These are phyloP conservation scores for Daubentonia madagascariensis DNA, from an alignment of 2,113 vertebrate genomes.

Conservation along the genomic window DNA sequence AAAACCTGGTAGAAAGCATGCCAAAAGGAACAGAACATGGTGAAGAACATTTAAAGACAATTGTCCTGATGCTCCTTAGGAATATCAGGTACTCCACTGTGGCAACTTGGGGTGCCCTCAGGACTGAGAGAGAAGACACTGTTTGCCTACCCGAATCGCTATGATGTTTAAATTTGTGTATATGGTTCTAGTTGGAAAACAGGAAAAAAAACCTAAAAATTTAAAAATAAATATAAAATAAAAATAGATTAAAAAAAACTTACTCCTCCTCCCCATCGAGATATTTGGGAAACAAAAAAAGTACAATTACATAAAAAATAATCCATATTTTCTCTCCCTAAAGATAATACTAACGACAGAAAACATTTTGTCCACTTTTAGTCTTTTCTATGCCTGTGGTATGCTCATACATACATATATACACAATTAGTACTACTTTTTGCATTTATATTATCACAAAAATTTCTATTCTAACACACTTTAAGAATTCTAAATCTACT, in stretches of 20 bases:
- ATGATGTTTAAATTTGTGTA: not conserved
- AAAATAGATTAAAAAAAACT: not conserved
- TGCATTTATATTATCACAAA: not conserved
- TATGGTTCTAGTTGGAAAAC: not conserved
- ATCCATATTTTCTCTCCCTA: not conserved
- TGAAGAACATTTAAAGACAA: not conserved
- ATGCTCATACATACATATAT: not conserved
- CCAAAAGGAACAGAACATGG: not conserved
- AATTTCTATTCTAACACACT: not conserved
- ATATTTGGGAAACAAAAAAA: constrained; percentile 27
- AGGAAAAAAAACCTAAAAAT: not conserved
- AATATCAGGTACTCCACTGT: not conserved
- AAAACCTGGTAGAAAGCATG: not conserved
- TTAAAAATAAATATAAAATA: not conserved
- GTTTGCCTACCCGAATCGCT: not conserved
- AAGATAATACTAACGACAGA: not conserved
- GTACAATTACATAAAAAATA: not conserved
- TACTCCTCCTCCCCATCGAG: not conserved
- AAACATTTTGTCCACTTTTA: not conserved
- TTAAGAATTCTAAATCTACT: not conserved
- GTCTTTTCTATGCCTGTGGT: not conserved
- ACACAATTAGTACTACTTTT: not conserved
- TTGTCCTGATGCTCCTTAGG: not conserved
- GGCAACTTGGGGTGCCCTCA: not conserved
- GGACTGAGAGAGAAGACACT: not conserved